Conservation (phyloP, 2,113 vertebrate species). For the Cavia aperea region DNA sequence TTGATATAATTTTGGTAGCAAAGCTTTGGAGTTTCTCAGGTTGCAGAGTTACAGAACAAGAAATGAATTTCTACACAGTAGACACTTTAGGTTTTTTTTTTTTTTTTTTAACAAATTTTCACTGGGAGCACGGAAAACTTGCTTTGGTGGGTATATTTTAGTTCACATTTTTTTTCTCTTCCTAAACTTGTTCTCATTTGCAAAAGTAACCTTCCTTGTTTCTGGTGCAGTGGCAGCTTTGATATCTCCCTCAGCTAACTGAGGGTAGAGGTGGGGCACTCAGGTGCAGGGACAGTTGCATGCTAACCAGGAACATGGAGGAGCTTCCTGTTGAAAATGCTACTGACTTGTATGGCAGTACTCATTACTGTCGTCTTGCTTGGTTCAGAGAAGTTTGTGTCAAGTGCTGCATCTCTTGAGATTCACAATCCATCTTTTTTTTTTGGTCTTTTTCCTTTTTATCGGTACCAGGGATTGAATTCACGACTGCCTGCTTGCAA, state of each 20-base stretch:
- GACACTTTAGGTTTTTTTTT: neutral
- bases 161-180: neutral
- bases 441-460: too few species aligned
- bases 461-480: too few species aligned
- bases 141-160: neutral
- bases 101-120: neutral
- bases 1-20: neutral
- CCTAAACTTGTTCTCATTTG: slow-evolving; percentile 26
- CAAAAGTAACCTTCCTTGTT: slow-evolving; percentile 17
- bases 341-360: neutral
- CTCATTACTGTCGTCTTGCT: neutral
- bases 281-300: neutral
- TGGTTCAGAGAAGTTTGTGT: neutral
- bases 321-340: slow-evolving; percentile 18
- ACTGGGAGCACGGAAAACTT: neutral
- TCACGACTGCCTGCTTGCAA: too few species aligned
- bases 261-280: neutral
- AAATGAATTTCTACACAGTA: slow-evolving; percentile 26
- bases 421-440: neutral
- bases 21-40: slow-evolving; percentile 38
- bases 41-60: slow-evolving; percentile 25
- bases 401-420: neutral
- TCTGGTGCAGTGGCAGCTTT: neutral
- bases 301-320: neutral
- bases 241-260: neutral